Percentiles rank a stretch among this genome's conserved stretches.
Evolutionary conservation across 2,888 invertebrate genomes (phyloP).

Genomic region (Notodonta dromedarius): DNA sequence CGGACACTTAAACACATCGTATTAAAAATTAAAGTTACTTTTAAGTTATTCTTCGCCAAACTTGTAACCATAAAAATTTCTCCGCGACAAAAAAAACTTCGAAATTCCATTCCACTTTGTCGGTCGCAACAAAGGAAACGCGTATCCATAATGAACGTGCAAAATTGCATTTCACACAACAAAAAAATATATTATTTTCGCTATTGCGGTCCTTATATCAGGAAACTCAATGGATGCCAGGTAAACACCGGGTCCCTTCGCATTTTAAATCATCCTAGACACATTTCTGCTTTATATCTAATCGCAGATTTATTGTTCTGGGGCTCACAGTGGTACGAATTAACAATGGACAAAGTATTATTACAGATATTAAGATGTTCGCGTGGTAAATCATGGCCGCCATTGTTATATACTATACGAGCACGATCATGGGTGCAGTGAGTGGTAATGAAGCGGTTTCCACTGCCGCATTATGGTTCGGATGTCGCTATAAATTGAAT

Average conservation of each 20-base stretch:
- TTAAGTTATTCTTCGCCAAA: conserved; percentile 24
- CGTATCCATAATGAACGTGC: conserved; percentile 61
- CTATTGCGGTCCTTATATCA: conserved; percentile 77
- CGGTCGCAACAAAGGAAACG: conserved; percentile 64
- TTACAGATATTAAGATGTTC: conserved; percentile 64
- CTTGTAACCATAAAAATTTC: conserved; percentile 22
- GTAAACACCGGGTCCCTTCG: conserved; percentile 71
- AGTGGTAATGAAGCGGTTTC: conserved; percentile 79
- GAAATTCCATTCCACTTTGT: conserved; percentile 55
- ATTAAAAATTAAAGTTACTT: conserved; percentile 13
- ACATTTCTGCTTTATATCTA: conserved; percentile 74
- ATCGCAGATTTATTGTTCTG: conserved; percentile 80
- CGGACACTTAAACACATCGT: not conserved
- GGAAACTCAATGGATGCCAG: conserved; percentile 68
- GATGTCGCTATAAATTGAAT: conserved; percentile 76
- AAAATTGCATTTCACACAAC: conserved; percentile 72
- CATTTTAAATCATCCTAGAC: conserved; percentile 71
- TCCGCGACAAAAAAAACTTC: conserved; percentile 32
- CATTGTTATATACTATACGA: conserved; percentile 60
- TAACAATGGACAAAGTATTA: conserved; percentile 80
- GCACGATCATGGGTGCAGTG: conserved; percentile 64
- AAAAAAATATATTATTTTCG: conserved; percentile 60
- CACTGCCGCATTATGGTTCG: conserved; percentile 68
- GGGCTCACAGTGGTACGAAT: conserved; percentile 74
- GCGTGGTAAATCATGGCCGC: conserved; percentile 62